A percentile compares a stretch with the other conserved stretches of the same genome.
phyloP scores from a whole-genome alignment of 2,888 invertebrate species.

The Xiphydria camelus region DNA sequence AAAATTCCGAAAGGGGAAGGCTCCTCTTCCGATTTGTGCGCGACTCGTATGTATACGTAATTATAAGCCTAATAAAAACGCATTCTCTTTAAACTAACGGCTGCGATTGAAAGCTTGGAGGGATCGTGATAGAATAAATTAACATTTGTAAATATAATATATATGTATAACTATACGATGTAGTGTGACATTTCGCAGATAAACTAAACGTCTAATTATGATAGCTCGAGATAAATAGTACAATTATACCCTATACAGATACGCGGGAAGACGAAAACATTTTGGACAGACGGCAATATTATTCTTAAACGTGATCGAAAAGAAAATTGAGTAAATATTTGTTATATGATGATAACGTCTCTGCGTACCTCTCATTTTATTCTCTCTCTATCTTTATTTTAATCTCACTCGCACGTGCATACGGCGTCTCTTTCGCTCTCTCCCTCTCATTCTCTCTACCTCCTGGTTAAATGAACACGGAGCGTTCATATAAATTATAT shows the following conservation, averaged over 20 bases:
- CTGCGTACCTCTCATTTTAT: neutral
- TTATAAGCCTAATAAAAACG: too few relatives aligned
- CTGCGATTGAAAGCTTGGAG: too few relatives aligned
- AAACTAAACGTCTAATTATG: too few relatives aligned
- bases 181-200: neutral
- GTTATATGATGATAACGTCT: constrained; percentile 1
- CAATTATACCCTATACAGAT: constrained; percentile 3
- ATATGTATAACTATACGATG: neutral
- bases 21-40: too few relatives aligned
- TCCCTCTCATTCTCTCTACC: constrained; percentile 9
- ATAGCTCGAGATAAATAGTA: too few relatives aligned
- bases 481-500: neutral
- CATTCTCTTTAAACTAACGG: too few relatives aligned
- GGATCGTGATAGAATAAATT: neutral
- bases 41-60: too few relatives aligned
- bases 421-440: constrained; percentile 2
- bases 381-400: constrained; percentile 6
- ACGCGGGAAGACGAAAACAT: constrained; percentile 19
- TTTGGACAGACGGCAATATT: constrained; percentile 13
- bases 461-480: constrained; percentile 7
- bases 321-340: constrained; percentile 15
- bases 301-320: constrained; percentile 8
- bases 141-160: neutral
- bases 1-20: too few relatives aligned
- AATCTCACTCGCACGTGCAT: neutral